phyloP scores from a whole-genome alignment of 2,888 invertebrate species.

The Chrysodeixis includens region DNA sequence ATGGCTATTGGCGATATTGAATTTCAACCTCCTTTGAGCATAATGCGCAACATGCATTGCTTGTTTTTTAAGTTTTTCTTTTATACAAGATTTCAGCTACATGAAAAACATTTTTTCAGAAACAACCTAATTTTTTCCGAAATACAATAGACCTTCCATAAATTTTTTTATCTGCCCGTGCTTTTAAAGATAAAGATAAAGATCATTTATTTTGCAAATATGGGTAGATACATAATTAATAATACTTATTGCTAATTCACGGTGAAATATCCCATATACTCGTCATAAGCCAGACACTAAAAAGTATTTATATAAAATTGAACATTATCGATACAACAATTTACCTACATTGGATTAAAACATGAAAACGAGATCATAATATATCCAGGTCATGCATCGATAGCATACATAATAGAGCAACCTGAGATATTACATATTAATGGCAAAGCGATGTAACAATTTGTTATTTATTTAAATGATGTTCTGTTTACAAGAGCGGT shows the following conservation, averaged over 20 bases:
- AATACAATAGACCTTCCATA: too few species aligned
- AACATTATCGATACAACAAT: neutral
- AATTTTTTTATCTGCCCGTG: too few species aligned
- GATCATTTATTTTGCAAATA: too few species aligned
- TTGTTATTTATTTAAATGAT: neutral
- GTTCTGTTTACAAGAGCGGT: neutral
- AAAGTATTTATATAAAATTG: too few species aligned
- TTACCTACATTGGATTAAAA: neutral
- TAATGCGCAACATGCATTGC: neutral
- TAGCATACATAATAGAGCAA: conserved; percentile 4
- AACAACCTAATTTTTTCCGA: too few species aligned
- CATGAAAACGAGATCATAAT: neutral
- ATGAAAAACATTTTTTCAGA: too few species aligned
- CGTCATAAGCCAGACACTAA: too few species aligned
- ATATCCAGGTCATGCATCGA: conserved; percentile 2
- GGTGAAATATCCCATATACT: too few species aligned
- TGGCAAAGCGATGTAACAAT: neutral
- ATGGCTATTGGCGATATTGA: conserved; percentile 4
- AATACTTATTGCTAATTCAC: too few species aligned
- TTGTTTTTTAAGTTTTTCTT: neutral
- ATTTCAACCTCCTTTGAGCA: neutral
- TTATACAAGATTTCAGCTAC: too few species aligned
- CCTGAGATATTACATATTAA: conserved; percentile 6
- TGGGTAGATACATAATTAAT: too few species aligned
- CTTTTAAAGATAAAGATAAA: too few species aligned